A percentile compares a stretch with the other conserved stretches of the same genome.
These are phyloP conservation scores for Laothoe populi DNA, from an alignment of 2,888 invertebrate genomes.

Conservation along the genomic window DNA sequence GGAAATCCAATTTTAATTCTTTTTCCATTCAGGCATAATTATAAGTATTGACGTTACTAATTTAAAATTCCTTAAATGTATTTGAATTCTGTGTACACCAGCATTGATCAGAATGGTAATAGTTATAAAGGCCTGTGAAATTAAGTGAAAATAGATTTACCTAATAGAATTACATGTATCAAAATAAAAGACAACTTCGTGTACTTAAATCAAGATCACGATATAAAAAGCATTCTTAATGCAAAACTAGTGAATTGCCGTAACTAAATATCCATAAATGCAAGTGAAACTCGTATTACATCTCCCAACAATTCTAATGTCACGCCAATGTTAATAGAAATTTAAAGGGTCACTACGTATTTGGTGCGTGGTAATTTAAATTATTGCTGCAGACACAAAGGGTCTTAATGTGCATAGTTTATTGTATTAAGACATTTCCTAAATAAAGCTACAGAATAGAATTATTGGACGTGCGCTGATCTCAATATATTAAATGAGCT, in stretches of 20 bases:
- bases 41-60: no score
- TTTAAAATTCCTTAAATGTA: no score
- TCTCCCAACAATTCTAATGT: conserved; percentile 23
- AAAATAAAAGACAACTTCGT: background rate
- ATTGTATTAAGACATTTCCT: conserved; percentile 28
- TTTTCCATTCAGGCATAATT: no score
- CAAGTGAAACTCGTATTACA: conserved; percentile 10
- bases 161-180: background rate
- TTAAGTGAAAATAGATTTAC: background rate
- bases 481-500: conserved; percentile 10
- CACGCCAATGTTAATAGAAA: conserved; percentile 26
- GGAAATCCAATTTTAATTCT: no score
- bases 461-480: conserved; percentile 12
- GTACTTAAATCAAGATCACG: background rate
- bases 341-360: conserved; percentile 23
- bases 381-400: conserved; percentile 12
- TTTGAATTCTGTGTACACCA: no score
- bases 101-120: no score
- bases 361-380: conserved; percentile 18
- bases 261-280: conserved; percentile 14
- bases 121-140: background rate
- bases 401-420: conserved; percentile 11
- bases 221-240: conserved; percentile 3
- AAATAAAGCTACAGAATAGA: conserved; percentile 26
- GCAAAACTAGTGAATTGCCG: conserved; percentile 7